Percentiles rank a stretch among this genome's conserved stretches.
phyloP scores from a whole-genome alignment of 2,113 vertebrate species.

The Seriola quinqueradiata region DNA sequence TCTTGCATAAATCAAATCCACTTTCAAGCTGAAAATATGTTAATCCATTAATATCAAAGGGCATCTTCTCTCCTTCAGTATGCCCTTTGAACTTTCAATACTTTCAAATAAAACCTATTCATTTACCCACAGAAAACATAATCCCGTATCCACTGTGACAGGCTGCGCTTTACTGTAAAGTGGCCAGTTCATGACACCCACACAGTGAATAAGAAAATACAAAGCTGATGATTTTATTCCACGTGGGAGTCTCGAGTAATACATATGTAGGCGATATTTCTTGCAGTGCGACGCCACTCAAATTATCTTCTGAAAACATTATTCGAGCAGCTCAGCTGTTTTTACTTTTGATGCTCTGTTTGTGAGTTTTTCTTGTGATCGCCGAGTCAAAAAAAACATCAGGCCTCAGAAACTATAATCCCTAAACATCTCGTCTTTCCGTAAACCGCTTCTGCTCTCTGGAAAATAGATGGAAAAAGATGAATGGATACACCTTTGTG shows the following conservation, averaged over 20 bases:
- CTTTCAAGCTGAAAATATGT: slow-evolving; percentile 55
- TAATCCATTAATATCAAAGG: slow-evolving; percentile 64
- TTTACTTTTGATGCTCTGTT: neutral
- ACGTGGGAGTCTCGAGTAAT: slow-evolving; percentile 41
- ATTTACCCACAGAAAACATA: slow-evolving; percentile 25
- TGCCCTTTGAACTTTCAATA: slow-evolving; percentile 32
- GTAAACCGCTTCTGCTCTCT: neutral
- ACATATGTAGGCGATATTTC: slow-evolving; percentile 15
- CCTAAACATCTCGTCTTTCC: neutral
- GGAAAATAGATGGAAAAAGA: neutral
- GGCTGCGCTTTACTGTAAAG: slow-evolving; percentile 18
- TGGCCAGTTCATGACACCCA: slow-evolving; percentile 38
- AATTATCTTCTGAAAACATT: slow-evolving; percentile 8
- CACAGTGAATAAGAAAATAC: slow-evolving; percentile 27
- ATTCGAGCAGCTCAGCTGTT: neutral
- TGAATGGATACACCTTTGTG: neutral
- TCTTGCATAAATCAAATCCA: slow-evolving; percentile 64
- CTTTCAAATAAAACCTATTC: slow-evolving; percentile 22
- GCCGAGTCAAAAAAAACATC: neutral
- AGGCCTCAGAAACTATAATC: neutral
- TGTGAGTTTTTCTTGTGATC: neutral
- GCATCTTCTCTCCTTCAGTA: slow-evolving; percentile 15
- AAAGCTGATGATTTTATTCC: slow-evolving; percentile 33
- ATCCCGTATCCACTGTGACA: neutral
- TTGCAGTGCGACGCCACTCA: neutral